Conservation (phyloP, 2,797 vertebrate genomes). For the Syndactyla subalaris region DNA sequence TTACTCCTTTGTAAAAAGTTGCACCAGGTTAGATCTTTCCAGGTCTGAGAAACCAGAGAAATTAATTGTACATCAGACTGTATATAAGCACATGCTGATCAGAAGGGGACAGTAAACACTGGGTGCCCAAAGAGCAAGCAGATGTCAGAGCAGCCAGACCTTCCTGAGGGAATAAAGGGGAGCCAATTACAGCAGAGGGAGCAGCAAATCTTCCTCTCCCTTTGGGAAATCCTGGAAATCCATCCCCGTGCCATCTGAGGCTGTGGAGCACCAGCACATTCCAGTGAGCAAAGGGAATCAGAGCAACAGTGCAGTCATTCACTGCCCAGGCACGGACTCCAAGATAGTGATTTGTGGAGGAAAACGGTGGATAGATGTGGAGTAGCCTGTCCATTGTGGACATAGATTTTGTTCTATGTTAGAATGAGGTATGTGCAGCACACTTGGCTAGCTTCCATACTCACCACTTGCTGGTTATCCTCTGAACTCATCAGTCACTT, state of each 20-base stretch:
- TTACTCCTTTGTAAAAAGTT: background rate
- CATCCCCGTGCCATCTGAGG: background rate
- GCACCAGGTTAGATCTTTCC: background rate
- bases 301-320: rapidly evolving
- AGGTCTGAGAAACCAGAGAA: background rate
- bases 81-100: background rate
- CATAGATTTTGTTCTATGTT: background rate
- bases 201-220: background rate
- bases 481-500: background rate
- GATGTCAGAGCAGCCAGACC: background rate
- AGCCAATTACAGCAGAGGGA: background rate
- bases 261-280: rapidly evolving
- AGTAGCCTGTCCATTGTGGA: background rate
- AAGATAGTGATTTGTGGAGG: background rate
- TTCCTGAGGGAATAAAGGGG: background rate
- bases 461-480: background rate
- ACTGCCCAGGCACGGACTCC: rapidly evolving
- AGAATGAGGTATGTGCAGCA: background rate
- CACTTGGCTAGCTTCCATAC: background rate
- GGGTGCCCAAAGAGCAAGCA: background rate
- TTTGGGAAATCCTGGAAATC: background rate
- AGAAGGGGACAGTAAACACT: background rate
- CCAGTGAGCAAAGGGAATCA: background rate
- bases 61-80: background rate
- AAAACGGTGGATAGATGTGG: background rate